phyloP scores from a whole-genome alignment of 1,140 invertebrate species.

The Trichomalopsis sarcophagae region DNA sequence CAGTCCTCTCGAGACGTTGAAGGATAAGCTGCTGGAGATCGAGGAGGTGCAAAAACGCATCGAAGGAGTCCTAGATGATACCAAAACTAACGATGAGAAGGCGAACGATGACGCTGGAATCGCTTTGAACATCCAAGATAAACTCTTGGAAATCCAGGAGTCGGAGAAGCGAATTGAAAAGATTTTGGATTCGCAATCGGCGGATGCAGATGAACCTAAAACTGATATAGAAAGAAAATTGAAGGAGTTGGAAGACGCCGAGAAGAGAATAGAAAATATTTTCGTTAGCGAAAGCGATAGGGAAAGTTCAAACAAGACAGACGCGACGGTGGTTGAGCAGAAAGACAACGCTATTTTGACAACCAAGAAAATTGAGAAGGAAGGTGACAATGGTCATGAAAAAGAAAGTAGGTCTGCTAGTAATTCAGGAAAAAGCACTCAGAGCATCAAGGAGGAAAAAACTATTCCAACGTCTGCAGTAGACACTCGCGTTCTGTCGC shows the following conservation, averaged over 20 bases:
- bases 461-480: not conserved
- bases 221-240: constrained; percentile 53
- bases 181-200: constrained; percentile 35
- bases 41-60: constrained; percentile 60
- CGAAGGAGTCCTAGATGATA: constrained; percentile 55
- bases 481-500: constrained; percentile 54
- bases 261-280: constrained; percentile 56
- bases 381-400: not conserved
- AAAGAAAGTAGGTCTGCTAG: not conserved
- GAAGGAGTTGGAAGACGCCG: constrained; percentile 57
- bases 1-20: constrained; percentile 34
- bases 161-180: constrained; percentile 51
- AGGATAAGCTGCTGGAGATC: constrained; percentile 63
- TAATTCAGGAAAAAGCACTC: not conserved
- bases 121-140: constrained; percentile 26
- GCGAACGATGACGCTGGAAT: not conserved
- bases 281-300: constrained; percentile 25
- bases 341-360: not conserved
- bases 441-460: not conserved
- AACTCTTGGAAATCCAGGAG: constrained; percentile 46
- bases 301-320: constrained; percentile 6
- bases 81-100: not conserved
- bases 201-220: constrained; percentile 20
- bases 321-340: not conserved
- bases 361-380: not conserved